Evolutionary conservation across 2,888 invertebrate species (phyloP).

Genomic region (Agrotis clavis): DNA sequence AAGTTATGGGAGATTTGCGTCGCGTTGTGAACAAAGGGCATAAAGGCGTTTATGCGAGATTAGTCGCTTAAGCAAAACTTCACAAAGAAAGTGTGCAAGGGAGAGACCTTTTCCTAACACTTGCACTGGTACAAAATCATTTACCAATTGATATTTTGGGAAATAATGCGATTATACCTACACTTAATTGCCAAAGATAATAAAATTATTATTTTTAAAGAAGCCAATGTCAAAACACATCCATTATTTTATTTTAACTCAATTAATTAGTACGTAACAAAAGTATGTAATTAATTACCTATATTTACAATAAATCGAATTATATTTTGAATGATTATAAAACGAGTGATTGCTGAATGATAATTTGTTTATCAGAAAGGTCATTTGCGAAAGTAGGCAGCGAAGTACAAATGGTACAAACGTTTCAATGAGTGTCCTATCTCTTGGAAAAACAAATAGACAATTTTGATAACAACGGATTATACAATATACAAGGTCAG

Average conservation of each 20-base stretch:
- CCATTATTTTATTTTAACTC: neutral
- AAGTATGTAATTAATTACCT: neutral
- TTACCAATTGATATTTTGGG: too few species aligned
- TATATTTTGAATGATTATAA: neutral
- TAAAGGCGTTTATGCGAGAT: too few species aligned
- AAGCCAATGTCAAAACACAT: neutral
- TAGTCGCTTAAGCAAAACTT: too few species aligned
- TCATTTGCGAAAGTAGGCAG: conserved; percentile 2
- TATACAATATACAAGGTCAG: neutral
- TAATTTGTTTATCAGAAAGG: neutral
- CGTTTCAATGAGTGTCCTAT: neutral
- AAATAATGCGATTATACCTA: neutral
- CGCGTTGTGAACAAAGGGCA: too few species aligned
- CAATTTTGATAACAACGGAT: neutral
- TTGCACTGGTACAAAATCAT: too few species aligned
- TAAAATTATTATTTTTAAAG: too few species aligned
- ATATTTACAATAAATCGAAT: neutral
- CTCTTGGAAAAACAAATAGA: neutral
- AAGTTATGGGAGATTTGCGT: too few species aligned
- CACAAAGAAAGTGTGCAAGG: too few species aligned
- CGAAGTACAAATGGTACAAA: conserved; percentile 1
- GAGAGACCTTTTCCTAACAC: too few species aligned
- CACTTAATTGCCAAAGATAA: too few species aligned
- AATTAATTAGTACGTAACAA: neutral
- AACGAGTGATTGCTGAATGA: neutral